Evolutionary conservation across 2,113 vertebrate genomes (phyloP), one percentile per base, ranked within the genome.

Genomic region (Channa argus): DNA sequence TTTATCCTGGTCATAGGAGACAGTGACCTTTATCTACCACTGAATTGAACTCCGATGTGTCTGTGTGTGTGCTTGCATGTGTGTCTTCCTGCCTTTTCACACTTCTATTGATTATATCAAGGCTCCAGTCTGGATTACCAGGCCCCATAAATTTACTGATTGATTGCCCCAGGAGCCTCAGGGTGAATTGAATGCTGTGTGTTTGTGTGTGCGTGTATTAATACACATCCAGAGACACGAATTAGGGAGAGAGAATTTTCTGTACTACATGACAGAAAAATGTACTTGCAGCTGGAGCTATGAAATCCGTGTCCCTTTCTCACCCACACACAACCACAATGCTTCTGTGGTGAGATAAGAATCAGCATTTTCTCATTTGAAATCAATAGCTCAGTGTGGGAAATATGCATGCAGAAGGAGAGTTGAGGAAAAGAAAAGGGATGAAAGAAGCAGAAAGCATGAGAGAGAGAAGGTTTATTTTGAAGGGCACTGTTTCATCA

Each of bases 61-160:
- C 45, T 15, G 14, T 55, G 47, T 61, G 47, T 61, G 59, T 69
- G 24, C 54, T 6, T 24, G 24, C 24, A 41, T 49, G 52, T 72
- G 63, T 49, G 59, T 74, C 24, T 50, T 65, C 34, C 44, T 38
- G 80, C 11, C 61, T 71, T 82, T 79, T 83, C 63, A 77, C 60
- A 63, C 60, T 34, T 41, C 39, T 58, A 90, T 81, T 87, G 87
- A 92, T 86, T 70, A 73, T 44, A 85, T 80, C 49, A 66, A 76
- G 71, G 79, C 76, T 81, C 70, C 80, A 87, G 84, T 86, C 80
- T 77, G 66, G 66, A 64, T 87, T 62, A 86, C 64, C 81, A 77
- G 61, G 60, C 50, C 65, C 79, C 59, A 74, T 72, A 85, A 83
- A 87, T 87, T 80, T 52, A 86, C 79, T 44, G 59, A 91, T 90